Evolutionary conservation across 2,888 invertebrate species (phyloP).

Genomic region (Mesoligia furuncula): DNA sequence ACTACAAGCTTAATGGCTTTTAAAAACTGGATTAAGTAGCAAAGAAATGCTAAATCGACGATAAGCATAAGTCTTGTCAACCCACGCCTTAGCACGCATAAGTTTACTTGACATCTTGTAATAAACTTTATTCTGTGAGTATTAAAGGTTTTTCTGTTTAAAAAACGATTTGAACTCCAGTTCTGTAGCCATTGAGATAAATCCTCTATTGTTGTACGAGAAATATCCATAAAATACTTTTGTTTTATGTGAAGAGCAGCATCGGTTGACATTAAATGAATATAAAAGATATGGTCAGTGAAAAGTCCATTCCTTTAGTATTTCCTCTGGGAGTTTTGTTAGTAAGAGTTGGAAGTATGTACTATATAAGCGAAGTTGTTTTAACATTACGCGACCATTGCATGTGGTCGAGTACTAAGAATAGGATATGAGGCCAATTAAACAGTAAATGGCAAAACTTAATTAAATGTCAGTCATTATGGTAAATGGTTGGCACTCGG

Average conservation of each 20-base stretch:
- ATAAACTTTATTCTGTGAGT: slow-evolving; percentile 69
- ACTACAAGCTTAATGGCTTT: slow-evolving; percentile 87
- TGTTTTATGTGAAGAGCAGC: slow-evolving; percentile 49
- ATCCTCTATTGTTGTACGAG: slow-evolving; percentile 65
- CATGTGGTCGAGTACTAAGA: slow-evolving; percentile 35
- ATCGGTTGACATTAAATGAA: slow-evolving; percentile 48
- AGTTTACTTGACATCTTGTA: slow-evolving; percentile 59
- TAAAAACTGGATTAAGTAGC: slow-evolving; percentile 89
- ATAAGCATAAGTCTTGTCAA: slow-evolving; percentile 88
- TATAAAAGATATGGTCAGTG: slow-evolving; percentile 36
- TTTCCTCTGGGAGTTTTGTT: slow-evolving; percentile 28
- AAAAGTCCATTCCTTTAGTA: slow-evolving; percentile 27
- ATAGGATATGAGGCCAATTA: slow-evolving; percentile 55
- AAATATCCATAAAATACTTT: slow-evolving; percentile 55
- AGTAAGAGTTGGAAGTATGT: slow-evolving; percentile 1
- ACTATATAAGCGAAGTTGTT: background rate
- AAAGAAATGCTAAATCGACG: slow-evolving; percentile 87
- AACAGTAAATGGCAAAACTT: slow-evolving; percentile 50
- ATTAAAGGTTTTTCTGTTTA: slow-evolving; percentile 67
- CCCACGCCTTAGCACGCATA: slow-evolving; percentile 79
- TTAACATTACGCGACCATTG: slow-evolving; percentile 6
- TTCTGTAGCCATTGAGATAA: slow-evolving; percentile 61
- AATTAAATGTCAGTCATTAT: slow-evolving; percentile 64
- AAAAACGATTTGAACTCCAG: slow-evolving; percentile 47
- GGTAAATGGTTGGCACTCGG: slow-evolving; percentile 53